Conservation (phyloP, 2,797 vertebrate species). For the Antennarius maculatus region DNA sequence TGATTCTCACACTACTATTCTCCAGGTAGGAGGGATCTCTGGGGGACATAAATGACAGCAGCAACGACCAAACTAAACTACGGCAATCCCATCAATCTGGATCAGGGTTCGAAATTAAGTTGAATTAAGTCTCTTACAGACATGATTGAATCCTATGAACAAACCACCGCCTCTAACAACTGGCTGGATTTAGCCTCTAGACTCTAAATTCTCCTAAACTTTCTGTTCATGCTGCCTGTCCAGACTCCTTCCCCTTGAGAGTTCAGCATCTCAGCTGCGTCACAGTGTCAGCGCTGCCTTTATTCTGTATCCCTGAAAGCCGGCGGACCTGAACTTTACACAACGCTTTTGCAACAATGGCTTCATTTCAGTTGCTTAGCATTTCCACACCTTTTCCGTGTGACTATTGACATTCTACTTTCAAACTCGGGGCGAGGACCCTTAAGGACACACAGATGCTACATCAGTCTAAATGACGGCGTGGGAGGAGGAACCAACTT, state of each 20-base stretch:
- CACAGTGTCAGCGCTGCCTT: slow-evolving; percentile 5
- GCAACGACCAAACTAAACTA: not conserved
- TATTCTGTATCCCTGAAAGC: slow-evolving; percentile 1
- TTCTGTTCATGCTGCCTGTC: not conserved
- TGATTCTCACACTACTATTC: not conserved
- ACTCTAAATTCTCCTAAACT: slow-evolving; percentile 4
- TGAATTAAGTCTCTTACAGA: not conserved
- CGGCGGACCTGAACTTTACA: slow-evolving; percentile 4
- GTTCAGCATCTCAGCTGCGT: not conserved
- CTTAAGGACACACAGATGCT: not conserved
- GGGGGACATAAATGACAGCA: not conserved
- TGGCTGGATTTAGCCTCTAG: not conserved
- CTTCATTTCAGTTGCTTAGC: slow-evolving; percentile 5
- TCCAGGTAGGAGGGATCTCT: not conserved
- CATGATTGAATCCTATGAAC: not conserved
- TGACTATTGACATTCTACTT: slow-evolving; percentile 1
- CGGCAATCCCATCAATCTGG: not conserved
- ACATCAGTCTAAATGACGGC: not conserved
- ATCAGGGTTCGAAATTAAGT: not conserved
- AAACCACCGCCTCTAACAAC: not conserved
- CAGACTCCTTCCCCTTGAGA: not conserved
- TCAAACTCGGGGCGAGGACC: not conserved
- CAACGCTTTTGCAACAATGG: not conserved
- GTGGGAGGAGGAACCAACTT: not conserved
- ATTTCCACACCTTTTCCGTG: not conserved